Evolutionary conservation across 1,140 invertebrate species (phyloP).

Genomic region (Drosophila gunungcola): DNA sequence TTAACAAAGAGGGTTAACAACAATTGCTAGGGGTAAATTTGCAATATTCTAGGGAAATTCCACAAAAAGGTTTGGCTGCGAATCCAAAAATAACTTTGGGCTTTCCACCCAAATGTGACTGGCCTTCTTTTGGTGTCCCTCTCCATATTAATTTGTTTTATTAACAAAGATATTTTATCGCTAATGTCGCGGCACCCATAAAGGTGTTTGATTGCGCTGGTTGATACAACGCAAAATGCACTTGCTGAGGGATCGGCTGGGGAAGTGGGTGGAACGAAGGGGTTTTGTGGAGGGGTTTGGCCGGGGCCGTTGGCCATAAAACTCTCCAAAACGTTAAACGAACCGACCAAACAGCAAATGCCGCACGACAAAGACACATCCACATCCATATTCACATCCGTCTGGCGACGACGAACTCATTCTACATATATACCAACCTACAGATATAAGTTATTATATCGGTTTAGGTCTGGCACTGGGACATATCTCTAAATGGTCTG

Average conservation of each 20-base stretch:
- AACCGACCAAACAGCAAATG: slow-evolving; percentile 60
- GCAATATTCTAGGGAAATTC: slow-evolving; percentile 2
- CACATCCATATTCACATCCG: slow-evolving; percentile 54
- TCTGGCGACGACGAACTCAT: slow-evolving; percentile 44
- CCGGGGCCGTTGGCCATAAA: slow-evolving; percentile 63
- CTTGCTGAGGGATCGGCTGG: slow-evolving; percentile 35
- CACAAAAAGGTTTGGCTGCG: slow-evolving; percentile 6
- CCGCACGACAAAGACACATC: slow-evolving; percentile 65
- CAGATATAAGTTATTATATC: slow-evolving; percentile 31
- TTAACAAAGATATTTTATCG: slow-evolving; percentile 80
- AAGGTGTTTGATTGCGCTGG: slow-evolving; percentile 49
- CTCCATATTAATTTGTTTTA: slow-evolving; percentile 71
- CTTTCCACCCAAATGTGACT: slow-evolving; percentile 31
- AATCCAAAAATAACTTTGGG: slow-evolving; percentile 52
- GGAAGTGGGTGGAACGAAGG: neutral
- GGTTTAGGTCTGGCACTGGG: slow-evolving; percentile 19
- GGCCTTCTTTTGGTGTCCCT: slow-evolving; percentile 16
- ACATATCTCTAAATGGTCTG: slow-evolving; percentile 51
- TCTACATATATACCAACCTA: slow-evolving; percentile 15
- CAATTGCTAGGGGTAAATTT: neutral
- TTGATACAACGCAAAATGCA: slow-evolving; percentile 66
- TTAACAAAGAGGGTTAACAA: neutral
- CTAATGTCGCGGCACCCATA: slow-evolving; percentile 68
- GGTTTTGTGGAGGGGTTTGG: slow-evolving; percentile 17
- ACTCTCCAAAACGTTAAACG: slow-evolving; percentile 72